Percentiles rank a stretch among this genome's conserved stretches.
These are phyloP conservation scores for Berghia stephanieae DNA, from an alignment of 1,140 invertebrate genomes.

Conservation along the genomic window DNA sequence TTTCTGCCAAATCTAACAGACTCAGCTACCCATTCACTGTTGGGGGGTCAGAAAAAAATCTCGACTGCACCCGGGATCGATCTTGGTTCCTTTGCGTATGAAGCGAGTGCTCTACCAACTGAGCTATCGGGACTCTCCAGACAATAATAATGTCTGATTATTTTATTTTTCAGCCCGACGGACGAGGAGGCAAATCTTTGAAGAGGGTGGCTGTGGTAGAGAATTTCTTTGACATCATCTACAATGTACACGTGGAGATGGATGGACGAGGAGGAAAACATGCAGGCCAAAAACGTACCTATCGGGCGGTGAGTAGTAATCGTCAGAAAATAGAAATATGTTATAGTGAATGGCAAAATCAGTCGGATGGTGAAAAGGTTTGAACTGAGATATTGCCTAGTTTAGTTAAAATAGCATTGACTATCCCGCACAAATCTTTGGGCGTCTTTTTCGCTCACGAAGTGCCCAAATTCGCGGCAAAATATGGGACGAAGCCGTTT, in stretches of 20 bases:
- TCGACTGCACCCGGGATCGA: too few relatives aligned
- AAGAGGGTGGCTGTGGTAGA: conserved; percentile 95
- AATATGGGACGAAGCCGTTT: too few relatives aligned
- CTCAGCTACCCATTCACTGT: too few relatives aligned
- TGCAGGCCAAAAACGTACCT: conserved; percentile 94
- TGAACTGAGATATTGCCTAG: too few relatives aligned
- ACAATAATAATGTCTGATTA: not conserved
- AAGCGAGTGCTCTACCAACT: not conserved
- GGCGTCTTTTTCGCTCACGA: too few relatives aligned
- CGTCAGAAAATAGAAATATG: not conserved
- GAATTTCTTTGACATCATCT: conserved; percentile 97
- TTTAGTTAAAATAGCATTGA: too few relatives aligned
- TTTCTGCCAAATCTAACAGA: too few relatives aligned
- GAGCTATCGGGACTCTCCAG: not conserved
- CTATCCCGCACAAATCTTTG: too few relatives aligned
- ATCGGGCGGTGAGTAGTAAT: conserved; percentile 87
- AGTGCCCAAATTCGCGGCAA: too few relatives aligned
- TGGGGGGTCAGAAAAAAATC: too few relatives aligned
- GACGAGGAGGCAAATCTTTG: conserved; percentile 70
- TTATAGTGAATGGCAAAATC: not conserved
- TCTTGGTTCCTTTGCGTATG: not conserved
- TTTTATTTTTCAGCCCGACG: conserved; percentile 37
- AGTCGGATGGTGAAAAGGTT: too few relatives aligned
- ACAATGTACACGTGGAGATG: conserved; percentile 91
- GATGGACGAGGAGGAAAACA: conserved; percentile 87